Conservation (phyloP, 2,888 invertebrate genomes). For the Pyrochroa serraticornis region DNA sequence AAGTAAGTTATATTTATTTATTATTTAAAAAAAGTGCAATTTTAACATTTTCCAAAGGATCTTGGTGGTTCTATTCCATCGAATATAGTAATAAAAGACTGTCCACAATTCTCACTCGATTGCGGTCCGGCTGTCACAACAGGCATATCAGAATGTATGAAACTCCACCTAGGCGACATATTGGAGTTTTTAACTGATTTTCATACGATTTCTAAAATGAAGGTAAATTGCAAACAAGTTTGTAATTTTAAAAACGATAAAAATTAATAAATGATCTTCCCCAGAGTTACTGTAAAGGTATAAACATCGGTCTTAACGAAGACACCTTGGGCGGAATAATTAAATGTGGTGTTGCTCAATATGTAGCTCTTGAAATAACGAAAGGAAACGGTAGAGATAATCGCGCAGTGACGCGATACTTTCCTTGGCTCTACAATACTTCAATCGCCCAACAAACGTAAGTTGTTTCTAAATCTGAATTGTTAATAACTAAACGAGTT, state of each 20-base stretch:
- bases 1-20: conserved; percentile 60
- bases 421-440: conserved; percentile 90
- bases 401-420: conserved; percentile 76
- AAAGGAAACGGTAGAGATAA: conserved; percentile 85
- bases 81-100: conserved; percentile 71
- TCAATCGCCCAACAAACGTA: conserved; percentile 83
- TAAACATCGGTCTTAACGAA: conserved; percentile 77
- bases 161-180: conserved; percentile 89
- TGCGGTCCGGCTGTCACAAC: conserved; percentile 69
- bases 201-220: conserved; percentile 94
- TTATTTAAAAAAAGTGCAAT: conserved; percentile 11
- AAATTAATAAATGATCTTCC: conserved; percentile 28
- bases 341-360: conserved; percentile 94
- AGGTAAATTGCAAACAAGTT: too few relatives aligned
- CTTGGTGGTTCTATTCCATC: conserved; percentile 86
- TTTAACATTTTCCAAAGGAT: conserved; percentile 60
- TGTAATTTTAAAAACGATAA: too few relatives aligned
- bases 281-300: conserved; percentile 74
- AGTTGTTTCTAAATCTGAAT: conserved; percentile 26
- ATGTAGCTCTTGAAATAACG: conserved; percentile 92
- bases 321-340: conserved; percentile 96
- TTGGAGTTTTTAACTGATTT: conserved; percentile 95
- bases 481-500: conserved; percentile 11
- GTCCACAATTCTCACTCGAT: conserved; percentile 56
- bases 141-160: conserved; percentile 92